A percentile compares a stretch with the other conserved stretches of the same genome.
Conservation (phyloP, 2,888 invertebrate genomes). For the Amiota mariae region DNA sequence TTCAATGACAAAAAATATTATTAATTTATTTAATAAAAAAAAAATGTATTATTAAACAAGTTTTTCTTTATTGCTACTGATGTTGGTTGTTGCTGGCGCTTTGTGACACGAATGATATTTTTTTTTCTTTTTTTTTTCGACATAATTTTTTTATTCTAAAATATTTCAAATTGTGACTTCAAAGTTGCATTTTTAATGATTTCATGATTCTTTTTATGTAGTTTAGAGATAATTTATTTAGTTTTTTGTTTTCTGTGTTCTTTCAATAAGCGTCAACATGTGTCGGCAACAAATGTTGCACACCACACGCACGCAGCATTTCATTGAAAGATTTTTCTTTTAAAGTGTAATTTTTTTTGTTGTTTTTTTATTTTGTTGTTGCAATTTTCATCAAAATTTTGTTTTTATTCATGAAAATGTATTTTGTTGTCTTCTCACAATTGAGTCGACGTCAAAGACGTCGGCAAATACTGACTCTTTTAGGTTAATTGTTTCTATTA, state of each 20-base stretch:
- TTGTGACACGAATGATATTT: not conserved
- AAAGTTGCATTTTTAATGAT: slow-evolving; percentile 6
- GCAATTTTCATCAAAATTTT: slow-evolving; percentile 22
- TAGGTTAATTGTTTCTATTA: slow-evolving; percentile 68
- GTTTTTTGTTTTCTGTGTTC: not conserved
- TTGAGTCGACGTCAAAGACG: slow-evolving; percentile 32
- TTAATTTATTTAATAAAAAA: slow-evolving; percentile 35
- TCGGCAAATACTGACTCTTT: slow-evolving; percentile 50
- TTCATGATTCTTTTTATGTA: not conserved
- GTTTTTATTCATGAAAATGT: slow-evolving; percentile 25
- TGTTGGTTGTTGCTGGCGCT: not conserved
- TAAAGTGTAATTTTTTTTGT: slow-evolving; percentile 40
- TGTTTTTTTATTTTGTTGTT: slow-evolving; percentile 45
- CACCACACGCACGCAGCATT: slow-evolving; percentile 13
- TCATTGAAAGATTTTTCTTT: slow-evolving; percentile 1
- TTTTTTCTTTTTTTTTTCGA: not conserved
- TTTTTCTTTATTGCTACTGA: not conserved
- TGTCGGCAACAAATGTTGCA: slow-evolving; percentile 41
- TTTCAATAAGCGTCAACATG: slow-evolving; percentile 55
- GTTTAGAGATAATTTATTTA: slow-evolving; percentile 16
- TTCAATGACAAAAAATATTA: slow-evolving; percentile 50
- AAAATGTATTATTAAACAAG: slow-evolving; percentile 4
- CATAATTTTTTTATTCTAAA: not conserved
- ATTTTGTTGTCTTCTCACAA: slow-evolving; percentile 19
- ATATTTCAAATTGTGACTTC: slow-evolving; percentile 15